Conservation (phyloP, 1,140 invertebrate genomes). For the Zophobas morio region DNA sequence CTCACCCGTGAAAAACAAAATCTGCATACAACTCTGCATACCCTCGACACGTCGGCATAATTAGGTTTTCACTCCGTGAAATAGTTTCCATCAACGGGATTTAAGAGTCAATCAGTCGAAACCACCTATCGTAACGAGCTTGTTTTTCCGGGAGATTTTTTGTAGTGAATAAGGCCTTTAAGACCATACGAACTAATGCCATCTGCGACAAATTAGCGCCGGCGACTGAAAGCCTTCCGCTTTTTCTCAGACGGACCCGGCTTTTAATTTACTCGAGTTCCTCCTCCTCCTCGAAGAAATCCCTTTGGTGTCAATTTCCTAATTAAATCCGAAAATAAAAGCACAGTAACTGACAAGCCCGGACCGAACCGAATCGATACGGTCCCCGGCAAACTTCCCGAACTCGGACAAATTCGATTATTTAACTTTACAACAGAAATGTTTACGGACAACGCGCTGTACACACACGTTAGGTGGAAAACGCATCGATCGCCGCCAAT, state of each 20-base stretch:
- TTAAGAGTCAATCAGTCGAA: too few relatives aligned
- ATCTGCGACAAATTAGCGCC: too few relatives aligned
- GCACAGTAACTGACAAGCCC: background rate
- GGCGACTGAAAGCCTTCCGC: too few relatives aligned
- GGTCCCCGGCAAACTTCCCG: background rate
- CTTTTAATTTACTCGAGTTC: background rate
- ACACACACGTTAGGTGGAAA: constrained; percentile 1
- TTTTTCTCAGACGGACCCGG: too few relatives aligned
- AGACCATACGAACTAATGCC: too few relatives aligned
- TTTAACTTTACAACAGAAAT: constrained; percentile 12
- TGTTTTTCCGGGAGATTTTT: too few relatives aligned
- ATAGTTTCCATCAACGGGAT: too few relatives aligned
- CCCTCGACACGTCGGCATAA: too few relatives aligned
- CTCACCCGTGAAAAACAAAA: constrained; percentile 10
- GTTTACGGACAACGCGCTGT: background rate
- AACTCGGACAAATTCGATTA: constrained; percentile 4
- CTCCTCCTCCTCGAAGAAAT: constrained; percentile 8
- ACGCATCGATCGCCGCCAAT: constrained; percentile 1
- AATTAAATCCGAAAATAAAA: constrained; percentile 34
- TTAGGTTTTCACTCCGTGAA: too few relatives aligned
- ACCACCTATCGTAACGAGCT: too few relatives aligned
- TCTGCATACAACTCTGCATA: too few relatives aligned
- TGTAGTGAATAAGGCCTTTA: too few relatives aligned
- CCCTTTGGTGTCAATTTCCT: constrained; percentile 19
- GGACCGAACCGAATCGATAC: constrained; percentile 21